phyloP scores from a whole-genome alignment of 2,888 invertebrate genomes.

The Periphyllus acericola region DNA sequence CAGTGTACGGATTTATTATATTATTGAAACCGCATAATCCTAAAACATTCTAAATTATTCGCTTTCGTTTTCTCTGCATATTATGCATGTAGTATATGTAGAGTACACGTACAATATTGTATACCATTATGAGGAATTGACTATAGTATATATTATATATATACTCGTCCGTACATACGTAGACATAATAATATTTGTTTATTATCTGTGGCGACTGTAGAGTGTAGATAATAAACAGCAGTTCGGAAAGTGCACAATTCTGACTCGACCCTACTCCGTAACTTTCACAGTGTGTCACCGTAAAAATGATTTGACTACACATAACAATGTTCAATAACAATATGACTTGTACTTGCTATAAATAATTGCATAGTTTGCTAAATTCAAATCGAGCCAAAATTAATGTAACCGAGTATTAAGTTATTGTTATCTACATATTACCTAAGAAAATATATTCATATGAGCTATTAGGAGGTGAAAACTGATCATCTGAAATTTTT shows the following conservation, averaged over 20 bases:
- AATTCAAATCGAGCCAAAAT: too few species aligned
- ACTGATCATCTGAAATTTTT: too few species aligned
- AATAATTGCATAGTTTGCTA: too few species aligned
- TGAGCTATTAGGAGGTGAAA: too few species aligned
- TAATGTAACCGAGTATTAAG: too few species aligned
- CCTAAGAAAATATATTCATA: too few species aligned
- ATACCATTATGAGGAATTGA: neutral
- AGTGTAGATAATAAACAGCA: neutral
- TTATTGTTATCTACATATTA: too few species aligned
- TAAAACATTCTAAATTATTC: neutral
- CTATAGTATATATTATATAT: neutral
- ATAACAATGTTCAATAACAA: too few species aligned
- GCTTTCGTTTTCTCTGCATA: neutral
- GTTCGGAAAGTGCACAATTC: neutral
- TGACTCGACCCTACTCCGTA: neutral
- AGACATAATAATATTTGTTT: neutral
- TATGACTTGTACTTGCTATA: too few species aligned
- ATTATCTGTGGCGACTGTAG: neutral
- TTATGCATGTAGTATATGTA: neutral
- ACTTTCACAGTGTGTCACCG: too few species aligned
- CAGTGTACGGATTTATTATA: neutral
- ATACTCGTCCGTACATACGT: neutral
- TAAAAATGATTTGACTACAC: too few species aligned
- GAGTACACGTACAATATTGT: neutral
- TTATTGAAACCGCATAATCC: neutral